phyloP scores from a whole-genome alignment of 2,888 invertebrate genomes.

The Synanthedon myopaeformis region DNA sequence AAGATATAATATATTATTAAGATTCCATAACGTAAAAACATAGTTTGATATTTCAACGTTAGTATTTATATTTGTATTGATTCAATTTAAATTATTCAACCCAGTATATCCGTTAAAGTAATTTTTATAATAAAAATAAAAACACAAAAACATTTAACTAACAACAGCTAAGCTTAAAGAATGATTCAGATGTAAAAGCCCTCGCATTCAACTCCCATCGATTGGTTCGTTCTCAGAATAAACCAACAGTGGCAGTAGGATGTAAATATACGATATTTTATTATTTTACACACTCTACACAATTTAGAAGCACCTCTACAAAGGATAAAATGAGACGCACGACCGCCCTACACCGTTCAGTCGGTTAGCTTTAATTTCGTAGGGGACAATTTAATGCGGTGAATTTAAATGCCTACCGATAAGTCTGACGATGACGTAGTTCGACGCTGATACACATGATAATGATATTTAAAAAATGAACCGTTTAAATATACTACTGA shows the following conservation, averaged over 20 bases:
- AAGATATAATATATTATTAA: too few species aligned
- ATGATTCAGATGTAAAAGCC: slow-evolving; percentile 5
- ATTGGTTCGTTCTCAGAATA: slow-evolving; percentile 16
- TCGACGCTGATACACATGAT: neutral
- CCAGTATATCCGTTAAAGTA: too few species aligned
- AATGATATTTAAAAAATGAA: too few species aligned
- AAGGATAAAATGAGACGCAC: slow-evolving; percentile 2
- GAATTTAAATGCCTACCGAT: slow-evolving; percentile 16
- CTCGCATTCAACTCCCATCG: slow-evolving; percentile 13
- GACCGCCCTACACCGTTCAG: slow-evolving; percentile 22
- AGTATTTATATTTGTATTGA: too few species aligned
- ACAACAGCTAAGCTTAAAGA: neutral
- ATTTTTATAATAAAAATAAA: neutral
- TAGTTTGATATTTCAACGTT: too few species aligned
- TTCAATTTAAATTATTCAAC: too few species aligned
- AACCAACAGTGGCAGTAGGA: slow-evolving; percentile 8
- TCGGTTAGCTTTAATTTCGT: slow-evolving; percentile 25
- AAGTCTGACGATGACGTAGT: neutral
- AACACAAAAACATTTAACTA: neutral
- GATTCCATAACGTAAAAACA: too few species aligned
- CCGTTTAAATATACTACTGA: too few species aligned
- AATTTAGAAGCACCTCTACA: slow-evolving; percentile 10
- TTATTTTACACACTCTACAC: neutral
- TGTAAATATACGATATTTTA: slow-evolving; percentile 10
- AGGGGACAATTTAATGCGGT: slow-evolving; percentile 28